phyloP scores from a whole-genome alignment of 2,113 vertebrate species.

The Eudyptes chrysolophus region DNA sequence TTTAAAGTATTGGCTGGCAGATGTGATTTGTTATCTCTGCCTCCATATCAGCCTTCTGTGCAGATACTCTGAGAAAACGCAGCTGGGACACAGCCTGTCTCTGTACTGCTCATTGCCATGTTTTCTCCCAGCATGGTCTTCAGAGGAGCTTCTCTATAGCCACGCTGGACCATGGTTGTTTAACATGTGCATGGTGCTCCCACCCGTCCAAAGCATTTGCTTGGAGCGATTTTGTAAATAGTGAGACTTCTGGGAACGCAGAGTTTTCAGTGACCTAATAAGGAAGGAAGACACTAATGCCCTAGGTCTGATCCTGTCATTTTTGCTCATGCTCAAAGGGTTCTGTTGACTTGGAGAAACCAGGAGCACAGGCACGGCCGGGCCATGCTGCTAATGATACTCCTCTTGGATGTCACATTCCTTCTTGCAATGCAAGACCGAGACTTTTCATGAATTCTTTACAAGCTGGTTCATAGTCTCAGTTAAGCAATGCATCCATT shows the following conservation, averaged over 20 bases:
- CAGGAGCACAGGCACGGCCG: not conserved
- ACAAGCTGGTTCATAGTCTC: constrained; percentile 2
- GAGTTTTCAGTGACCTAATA: not conserved
- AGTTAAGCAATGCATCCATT: constrained; percentile 15
- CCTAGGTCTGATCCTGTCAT: not conserved
- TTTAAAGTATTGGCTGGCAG: not conserved
- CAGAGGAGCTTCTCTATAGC: not conserved
- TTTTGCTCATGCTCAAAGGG: not conserved
- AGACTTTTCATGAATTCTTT: constrained; percentile 10
- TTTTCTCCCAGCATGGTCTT: not conserved
- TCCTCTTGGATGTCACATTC: not conserved
- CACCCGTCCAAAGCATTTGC: not conserved
- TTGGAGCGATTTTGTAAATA: not conserved
- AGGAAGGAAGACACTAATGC: not conserved
- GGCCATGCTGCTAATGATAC: not conserved
- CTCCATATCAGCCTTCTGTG: not conserved
- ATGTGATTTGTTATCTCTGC: not conserved
- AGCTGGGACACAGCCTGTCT: not conserved
- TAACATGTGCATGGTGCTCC: not conserved
- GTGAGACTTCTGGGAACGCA: not conserved
- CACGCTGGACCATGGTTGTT: too few species aligned
- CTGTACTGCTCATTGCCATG: not conserved
- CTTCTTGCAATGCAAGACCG: not conserved
- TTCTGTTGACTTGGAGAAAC: not conserved
- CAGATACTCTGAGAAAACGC: not conserved